Evolutionary conservation across 2,797 vertebrate species (phyloP).

Genomic region (Cephalopachus bancanus): DNA sequence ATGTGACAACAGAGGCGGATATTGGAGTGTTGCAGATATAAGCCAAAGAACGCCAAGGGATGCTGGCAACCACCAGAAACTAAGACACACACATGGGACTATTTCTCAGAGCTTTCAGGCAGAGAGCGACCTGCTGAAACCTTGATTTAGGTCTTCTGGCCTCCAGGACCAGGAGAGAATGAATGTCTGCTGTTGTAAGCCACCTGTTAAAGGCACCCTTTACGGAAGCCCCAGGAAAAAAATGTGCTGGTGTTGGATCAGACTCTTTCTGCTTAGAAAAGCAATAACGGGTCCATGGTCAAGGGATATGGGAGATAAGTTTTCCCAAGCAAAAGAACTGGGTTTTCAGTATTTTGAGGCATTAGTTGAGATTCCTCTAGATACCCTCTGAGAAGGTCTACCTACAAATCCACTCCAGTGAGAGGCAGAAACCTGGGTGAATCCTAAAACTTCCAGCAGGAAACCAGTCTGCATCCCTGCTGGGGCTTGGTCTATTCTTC

Average conservation of each 20-base stretch:
- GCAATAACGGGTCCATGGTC: background rate
- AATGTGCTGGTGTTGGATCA: background rate
- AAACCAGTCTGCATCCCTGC: background rate
- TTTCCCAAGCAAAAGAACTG: background rate
- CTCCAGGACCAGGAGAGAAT: background rate
- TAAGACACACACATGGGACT: background rate
- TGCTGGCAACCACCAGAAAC: background rate
- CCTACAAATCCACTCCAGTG: background rate
- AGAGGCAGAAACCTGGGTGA: background rate
- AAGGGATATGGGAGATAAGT: background rate
- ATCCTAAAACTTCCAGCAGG: background rate
- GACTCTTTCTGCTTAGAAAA: background rate
- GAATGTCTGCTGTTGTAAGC: background rate
- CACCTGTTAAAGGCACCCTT: background rate
- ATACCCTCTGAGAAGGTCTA: background rate
- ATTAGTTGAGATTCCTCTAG: background rate
- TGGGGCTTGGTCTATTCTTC: background rate
- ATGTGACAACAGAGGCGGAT: accelerated
- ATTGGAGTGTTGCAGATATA: background rate
- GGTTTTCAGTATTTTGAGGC: background rate
- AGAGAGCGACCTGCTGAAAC: background rate
- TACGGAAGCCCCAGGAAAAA: background rate
- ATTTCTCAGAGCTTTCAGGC: background rate
- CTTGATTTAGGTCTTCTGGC: background rate
- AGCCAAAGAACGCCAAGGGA: background rate